These are phyloP conservation scores for Agrochola lota DNA, from an alignment of 2,888 invertebrate genomes.

Conservation along the genomic window DNA sequence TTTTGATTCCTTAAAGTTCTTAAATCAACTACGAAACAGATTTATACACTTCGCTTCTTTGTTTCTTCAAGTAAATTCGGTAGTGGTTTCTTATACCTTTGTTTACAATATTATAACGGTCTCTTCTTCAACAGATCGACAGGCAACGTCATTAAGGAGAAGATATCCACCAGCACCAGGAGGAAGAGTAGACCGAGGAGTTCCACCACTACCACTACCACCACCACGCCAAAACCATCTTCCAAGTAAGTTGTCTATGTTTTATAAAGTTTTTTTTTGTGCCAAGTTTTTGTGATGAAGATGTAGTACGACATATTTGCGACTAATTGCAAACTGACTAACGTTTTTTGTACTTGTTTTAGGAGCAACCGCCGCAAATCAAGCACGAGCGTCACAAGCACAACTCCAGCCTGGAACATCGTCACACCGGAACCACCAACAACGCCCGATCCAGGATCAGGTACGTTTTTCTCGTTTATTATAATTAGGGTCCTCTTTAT, in stretches of 20 bases:
- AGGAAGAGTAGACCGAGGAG: constrained; percentile 82
- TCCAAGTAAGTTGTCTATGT: constrained; percentile 73
- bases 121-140: constrained; percentile 72
- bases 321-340: background rate
- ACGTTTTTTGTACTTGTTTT: background rate
- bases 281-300: too few relatives aligned
- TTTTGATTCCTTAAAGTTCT: background rate
- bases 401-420: constrained; percentile 90
- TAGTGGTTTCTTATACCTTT: background rate
- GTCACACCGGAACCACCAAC: constrained; percentile 96
- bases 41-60: background rate
- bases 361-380: constrained; percentile 75
- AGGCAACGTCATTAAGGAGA: constrained; percentile 76
- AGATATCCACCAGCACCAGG: constrained; percentile 78
- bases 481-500: too few relatives aligned
- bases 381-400: constrained; percentile 80
- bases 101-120: background rate
- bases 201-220: constrained; percentile 85
- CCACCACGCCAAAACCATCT: constrained; percentile 82
- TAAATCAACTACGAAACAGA: background rate
- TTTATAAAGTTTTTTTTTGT: background rate
- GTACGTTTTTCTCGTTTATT: constrained; percentile 81
- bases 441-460: constrained; percentile 96
- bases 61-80: background rate
- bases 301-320: background rate